Percentiles rank a stretch among this genome's conserved stretches.
phyloP scores from a whole-genome alignment of 2,888 invertebrate species.

The Amiota minor region DNA sequence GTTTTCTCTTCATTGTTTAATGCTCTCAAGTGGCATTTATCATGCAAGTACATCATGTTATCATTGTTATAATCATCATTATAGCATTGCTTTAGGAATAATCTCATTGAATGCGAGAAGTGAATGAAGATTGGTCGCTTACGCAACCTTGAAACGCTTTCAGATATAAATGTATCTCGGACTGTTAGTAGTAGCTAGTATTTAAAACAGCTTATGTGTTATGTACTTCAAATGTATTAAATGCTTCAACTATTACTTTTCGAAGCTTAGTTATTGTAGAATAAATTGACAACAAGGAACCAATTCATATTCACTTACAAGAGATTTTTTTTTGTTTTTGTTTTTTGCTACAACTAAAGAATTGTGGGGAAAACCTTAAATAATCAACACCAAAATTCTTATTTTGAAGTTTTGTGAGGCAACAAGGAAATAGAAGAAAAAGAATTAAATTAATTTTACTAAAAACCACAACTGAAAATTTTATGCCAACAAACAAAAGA shows the following conservation, averaged over 20 bases:
- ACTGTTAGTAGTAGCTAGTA: no score
- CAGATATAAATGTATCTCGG: no score
- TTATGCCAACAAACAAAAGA: constrained; percentile 2
- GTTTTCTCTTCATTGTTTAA: neutral
- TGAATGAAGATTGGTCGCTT: constrained; percentile 5
- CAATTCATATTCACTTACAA: no score
- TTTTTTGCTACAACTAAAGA: no score
- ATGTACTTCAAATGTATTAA: no score
- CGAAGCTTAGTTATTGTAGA: no score
- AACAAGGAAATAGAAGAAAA: no score
- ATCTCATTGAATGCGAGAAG: neutral
- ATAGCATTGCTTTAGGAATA: neutral
- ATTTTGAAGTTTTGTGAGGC: neutral
- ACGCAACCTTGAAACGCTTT: neutral
- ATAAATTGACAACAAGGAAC: no score
- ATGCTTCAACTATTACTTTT: no score
- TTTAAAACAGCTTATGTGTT: no score
- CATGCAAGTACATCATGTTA: neutral
- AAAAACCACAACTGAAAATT: constrained; percentile 15
- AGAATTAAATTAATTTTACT: neutral
- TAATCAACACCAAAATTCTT: neutral
- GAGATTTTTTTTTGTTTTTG: no score
- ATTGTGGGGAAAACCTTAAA: neutral
- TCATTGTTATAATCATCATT: neutral
- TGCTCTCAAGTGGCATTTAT: neutral